These are phyloP conservation scores for Cyprinodon variegatus DNA, from an alignment of 2,113 vertebrate species.

Conservation along the genomic window DNA sequence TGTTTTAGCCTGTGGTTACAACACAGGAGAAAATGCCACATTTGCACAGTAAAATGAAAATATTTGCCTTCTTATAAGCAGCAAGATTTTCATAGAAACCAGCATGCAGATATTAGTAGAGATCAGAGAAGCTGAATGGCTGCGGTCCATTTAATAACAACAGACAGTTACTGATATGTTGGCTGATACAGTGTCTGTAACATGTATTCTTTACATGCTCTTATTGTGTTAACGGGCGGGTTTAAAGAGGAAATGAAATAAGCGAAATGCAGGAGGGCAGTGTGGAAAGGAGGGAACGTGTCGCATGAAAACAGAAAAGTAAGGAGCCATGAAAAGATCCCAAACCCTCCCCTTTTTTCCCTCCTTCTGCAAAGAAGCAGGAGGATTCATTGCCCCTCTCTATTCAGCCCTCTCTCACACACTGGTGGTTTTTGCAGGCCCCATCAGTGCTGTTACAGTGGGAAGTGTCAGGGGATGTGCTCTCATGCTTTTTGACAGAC, in stretches of 20 bases:
- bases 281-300: not conserved
- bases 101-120: constrained; percentile 32
- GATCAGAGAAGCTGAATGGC: constrained; percentile 33
- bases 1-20: constrained; percentile 29
- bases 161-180: not conserved
- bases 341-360: constrained; percentile 20
- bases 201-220: not conserved
- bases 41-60: constrained; percentile 27
- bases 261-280: not conserved
- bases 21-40: constrained; percentile 3
- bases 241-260: not conserved
- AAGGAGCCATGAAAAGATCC: constrained; percentile 42
- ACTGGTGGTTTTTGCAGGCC: constrained; percentile 58
- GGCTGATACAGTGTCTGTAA: not conserved
- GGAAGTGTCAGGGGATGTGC: constrained; percentile 60
- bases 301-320: constrained; percentile 24
- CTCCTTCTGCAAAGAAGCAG: constrained; percentile 38
- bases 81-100: constrained; percentile 23
- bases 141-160: constrained; percentile 33
- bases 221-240: not conserved
- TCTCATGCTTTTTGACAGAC: constrained; percentile 64
- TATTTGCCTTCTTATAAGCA: constrained; percentile 55
- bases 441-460: constrained; percentile 59
- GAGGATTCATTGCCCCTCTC: constrained; percentile 46
- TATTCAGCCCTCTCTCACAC: constrained; percentile 49